Percentiles rank a stretch among this genome's conserved stretches.
Evolutionary conservation across 2,113 vertebrate species (phyloP).

Genomic region (Neoarius graeffei): DNA sequence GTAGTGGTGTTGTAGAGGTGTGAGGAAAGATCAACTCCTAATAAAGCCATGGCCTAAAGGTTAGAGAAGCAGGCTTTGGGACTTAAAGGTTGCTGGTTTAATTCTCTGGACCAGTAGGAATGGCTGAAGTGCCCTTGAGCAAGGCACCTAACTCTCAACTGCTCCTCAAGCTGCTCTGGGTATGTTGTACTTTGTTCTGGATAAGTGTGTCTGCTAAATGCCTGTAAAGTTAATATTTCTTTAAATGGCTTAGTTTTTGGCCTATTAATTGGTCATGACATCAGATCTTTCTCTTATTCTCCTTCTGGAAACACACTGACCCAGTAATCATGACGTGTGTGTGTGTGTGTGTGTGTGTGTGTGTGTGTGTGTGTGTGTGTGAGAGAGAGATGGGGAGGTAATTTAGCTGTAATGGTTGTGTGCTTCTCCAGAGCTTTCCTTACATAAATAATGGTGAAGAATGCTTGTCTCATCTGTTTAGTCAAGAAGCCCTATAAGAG

Average conservation of each 20-base stretch:
- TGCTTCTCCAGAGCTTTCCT: constrained; percentile 1
- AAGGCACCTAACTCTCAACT: too few relatives aligned
- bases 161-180: too few relatives aligned
- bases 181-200: too few relatives aligned
- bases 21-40: not conserved
- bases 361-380: constrained; percentile 17
- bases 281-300: not conserved
- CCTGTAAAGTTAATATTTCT: not conserved
- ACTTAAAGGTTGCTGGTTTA: too few relatives aligned
- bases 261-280: not conserved
- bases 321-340: constrained; percentile 10
- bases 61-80: too few relatives aligned
- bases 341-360: constrained; percentile 11
- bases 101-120: too few relatives aligned
- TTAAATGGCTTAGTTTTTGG: not conserved
- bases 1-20: not conserved
- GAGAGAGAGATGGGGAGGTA: not conserved
- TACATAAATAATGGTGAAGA: constrained; percentile 32
- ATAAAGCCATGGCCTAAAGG: not conserved
- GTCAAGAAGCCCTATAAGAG: constrained; percentile 24
- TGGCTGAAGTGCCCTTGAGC: too few relatives aligned
- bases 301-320: not conserved
- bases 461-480: constrained; percentile 27
- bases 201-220: too few relatives aligned
- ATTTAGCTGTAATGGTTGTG: constrained; percentile 14